Percentiles rank a stretch among this genome's conserved stretches.
Evolutionary conservation across 2,888 invertebrate species (phyloP).

Genomic region (Ectropis crepuscularia): DNA sequence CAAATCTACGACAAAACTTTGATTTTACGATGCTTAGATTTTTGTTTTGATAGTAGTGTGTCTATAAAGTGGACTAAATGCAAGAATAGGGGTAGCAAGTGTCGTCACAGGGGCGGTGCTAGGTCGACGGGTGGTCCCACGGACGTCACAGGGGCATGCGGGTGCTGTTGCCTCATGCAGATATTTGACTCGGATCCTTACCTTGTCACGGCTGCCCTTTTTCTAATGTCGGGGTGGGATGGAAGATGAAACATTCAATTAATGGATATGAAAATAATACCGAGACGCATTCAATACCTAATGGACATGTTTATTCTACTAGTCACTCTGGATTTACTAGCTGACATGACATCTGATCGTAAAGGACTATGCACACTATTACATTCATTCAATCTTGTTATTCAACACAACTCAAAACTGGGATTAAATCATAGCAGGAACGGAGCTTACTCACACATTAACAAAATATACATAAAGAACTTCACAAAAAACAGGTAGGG

Average conservation of each 20-base stretch:
- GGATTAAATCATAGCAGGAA: constrained; percentile 5
- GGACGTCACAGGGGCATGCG: constrained; percentile 75
- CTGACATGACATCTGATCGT: constrained; percentile 16
- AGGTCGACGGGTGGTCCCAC: constrained; percentile 40
- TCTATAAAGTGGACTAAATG: constrained; percentile 27
- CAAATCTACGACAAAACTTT: not conserved
- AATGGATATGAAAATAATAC: constrained; percentile 69
- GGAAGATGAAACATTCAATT: constrained; percentile 84
- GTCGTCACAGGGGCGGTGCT: constrained; percentile 48
- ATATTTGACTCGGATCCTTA: constrained; percentile 82
- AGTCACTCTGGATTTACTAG: constrained; percentile 15
- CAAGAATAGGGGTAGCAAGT: constrained; percentile 26
- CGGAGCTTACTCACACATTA: not conserved
- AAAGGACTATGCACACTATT: not conserved
- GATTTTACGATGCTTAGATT: not conserved
- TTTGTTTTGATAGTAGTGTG: constrained; percentile 8
- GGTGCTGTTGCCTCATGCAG: constrained; percentile 77
- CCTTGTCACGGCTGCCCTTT: constrained; percentile 95
- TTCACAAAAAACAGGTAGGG: not conserved
- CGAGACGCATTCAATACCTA: constrained; percentile 28
- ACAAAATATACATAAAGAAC: constrained; percentile 1
- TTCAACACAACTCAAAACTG: not conserved
- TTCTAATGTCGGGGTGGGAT: constrained; percentile 87
- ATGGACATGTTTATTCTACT: constrained; percentile 11
- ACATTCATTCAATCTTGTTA: no score